These are phyloP conservation scores for Gymnodraco acuticeps DNA, from an alignment of 2,797 vertebrate genomes.

Conservation along the genomic window DNA sequence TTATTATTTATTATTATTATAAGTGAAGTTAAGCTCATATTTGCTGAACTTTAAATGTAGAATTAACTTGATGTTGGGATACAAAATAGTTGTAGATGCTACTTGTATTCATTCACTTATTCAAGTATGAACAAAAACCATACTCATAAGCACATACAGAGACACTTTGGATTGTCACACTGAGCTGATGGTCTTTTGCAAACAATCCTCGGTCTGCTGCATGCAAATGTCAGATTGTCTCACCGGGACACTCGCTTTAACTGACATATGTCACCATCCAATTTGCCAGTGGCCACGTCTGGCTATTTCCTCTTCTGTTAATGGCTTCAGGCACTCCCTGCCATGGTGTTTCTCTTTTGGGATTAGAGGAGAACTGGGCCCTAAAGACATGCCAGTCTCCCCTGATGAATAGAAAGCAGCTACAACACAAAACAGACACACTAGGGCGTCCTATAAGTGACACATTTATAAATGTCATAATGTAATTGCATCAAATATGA, in stretches of 20 bases:
- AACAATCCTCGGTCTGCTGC: slow-evolving; percentile 49
- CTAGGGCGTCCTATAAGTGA: slow-evolving; percentile 42
- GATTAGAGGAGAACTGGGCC: slow-evolving; percentile 42
- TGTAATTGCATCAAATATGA: not conserved
- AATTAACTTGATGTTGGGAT: not conserved
- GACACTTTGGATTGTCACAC: slow-evolving; percentile 46
- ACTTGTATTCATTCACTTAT: slow-evolving; percentile 11
- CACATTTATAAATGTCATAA: slow-evolving; percentile 51
- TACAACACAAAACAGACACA: slow-evolving; percentile 52
- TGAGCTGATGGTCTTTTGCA: slow-evolving; percentile 44
- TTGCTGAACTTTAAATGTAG: not conserved
- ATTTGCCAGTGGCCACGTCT: slow-evolving; percentile 65
- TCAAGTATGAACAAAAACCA: slow-evolving; percentile 20
- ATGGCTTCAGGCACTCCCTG: slow-evolving; percentile 61
- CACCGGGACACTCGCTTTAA: slow-evolving; percentile 56
- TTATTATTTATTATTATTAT: too few relatives aligned
- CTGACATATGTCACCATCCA: slow-evolving; percentile 72
- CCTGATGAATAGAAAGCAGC: slow-evolving; percentile 43
- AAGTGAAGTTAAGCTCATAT: too few relatives aligned
- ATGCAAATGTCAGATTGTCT: slow-evolving; percentile 74
- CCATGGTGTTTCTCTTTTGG: slow-evolving; percentile 48
- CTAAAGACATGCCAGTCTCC: slow-evolving; percentile 32
- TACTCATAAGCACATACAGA: slow-evolving; percentile 1
- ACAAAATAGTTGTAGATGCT: slow-evolving; percentile 5
- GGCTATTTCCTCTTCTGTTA: slow-evolving; percentile 60